Evolutionary conservation across 2,888 invertebrate species (phyloP), one percentile per base, ranked within the genome.

Genomic region (Pammene fasciana): DNA sequence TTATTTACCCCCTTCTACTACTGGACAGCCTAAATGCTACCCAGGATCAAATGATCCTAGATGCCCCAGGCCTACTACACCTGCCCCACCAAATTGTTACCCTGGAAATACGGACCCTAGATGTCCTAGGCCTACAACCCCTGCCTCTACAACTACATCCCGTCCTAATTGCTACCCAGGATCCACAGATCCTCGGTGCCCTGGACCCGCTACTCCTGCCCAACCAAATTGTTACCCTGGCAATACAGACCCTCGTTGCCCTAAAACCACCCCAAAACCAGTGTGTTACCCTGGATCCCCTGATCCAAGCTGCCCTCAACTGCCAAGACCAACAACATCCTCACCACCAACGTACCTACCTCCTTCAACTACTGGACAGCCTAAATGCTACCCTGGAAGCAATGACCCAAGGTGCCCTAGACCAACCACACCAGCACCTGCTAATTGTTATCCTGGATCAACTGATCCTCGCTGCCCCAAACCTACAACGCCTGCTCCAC

Each of bases 221-320:
- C 75, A 75, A 18, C 68, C 75, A 7, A 74, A 65, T 0, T 82
- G 81, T 43, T 82, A 75, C 54, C 80, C 81, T 5, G 82, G 82
- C 2, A 76, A 75, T 9, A 76, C 65, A 61, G 74, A 77, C 41
- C 72, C 75, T 7, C 48, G 76, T 0, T 78, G 78, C 13, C 78
- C 74, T 0, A 68, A 55, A 46, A 75, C 74, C 0, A 67, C 72
- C 0, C 64, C 62, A 13, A 68, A 54, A 54, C 34, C 26, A 26
- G 26, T 26, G 2, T 54, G 52, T 18, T 54, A 70, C 54, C 75
- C 75, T 14, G 76, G 75, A 13, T 74, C 79, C 16, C 75, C 72
- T 4, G 80, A 84, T 60, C 81, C 80, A 0, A 74, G 77, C 34
- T 89, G 89, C 73, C 85, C 85, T 5, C 75, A 77, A 72, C 76